Evolutionary conservation across 2,888 invertebrate genomes (phyloP).

Genomic region (Mythimna loreyi): DNA sequence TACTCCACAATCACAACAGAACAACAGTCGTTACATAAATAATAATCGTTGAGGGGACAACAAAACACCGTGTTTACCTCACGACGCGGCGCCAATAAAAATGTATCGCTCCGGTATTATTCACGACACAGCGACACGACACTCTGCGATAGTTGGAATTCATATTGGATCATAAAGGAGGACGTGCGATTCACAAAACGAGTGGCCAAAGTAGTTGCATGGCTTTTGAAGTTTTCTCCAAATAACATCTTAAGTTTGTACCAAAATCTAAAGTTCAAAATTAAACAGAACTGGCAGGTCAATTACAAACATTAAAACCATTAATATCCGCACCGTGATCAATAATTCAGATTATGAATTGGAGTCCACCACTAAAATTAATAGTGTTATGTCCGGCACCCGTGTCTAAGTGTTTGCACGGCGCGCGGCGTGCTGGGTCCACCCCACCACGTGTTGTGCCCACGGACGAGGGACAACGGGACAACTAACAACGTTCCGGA

Average conservation of each 20-base stretch:
- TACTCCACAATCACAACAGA: slow-evolving; percentile 66
- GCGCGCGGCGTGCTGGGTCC: slow-evolving; percentile 70
- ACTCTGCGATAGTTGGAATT: slow-evolving; percentile 40
- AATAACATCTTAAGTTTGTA: too few relatives aligned
- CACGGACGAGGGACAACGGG: slow-evolving; percentile 66
- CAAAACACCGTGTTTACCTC: slow-evolving; percentile 85
- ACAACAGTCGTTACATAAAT: slow-evolving; percentile 90
- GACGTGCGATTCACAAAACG: slow-evolving; percentile 12
- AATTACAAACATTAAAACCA: slow-evolving; percentile 46
- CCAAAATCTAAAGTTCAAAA: background rate
- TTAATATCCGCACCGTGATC: slow-evolving; percentile 45
- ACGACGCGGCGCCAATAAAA: slow-evolving; percentile 70
- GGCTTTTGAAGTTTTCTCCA: too few relatives aligned
- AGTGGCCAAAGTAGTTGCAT: background rate
- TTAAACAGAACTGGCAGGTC: slow-evolving; percentile 20
- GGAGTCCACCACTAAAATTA: slow-evolving; percentile 59
- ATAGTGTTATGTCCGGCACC: slow-evolving; percentile 66
- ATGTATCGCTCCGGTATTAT: slow-evolving; percentile 74
- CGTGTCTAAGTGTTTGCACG: slow-evolving; percentile 71
- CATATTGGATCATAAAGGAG: slow-evolving; percentile 40
- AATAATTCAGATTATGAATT: slow-evolving; percentile 62
- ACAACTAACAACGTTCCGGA: slow-evolving; percentile 84
- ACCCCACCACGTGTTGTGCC: slow-evolving; percentile 66
- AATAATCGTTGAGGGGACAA: slow-evolving; percentile 81
- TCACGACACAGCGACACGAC: slow-evolving; percentile 58